Evolutionary conservation across 2,888 invertebrate species (phyloP).

Genomic region (Molorchus minor): DNA sequence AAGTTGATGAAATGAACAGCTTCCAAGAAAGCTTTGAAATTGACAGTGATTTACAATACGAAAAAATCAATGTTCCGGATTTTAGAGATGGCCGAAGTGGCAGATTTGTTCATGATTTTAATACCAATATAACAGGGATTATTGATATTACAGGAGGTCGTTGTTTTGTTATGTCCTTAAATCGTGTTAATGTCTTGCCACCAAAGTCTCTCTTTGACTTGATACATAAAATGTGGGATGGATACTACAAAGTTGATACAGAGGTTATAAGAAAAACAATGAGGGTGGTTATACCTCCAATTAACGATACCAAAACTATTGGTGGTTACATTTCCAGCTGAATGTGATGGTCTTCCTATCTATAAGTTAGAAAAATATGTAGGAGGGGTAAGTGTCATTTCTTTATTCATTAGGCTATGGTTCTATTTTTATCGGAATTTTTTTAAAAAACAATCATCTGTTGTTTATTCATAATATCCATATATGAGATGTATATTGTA

Average conservation of each 20-base stretch:
- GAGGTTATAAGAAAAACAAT: conserved; percentile 79
- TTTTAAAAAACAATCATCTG: not conserved
- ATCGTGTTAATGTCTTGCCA: conserved; percentile 76
- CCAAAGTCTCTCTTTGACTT: conserved; percentile 84
- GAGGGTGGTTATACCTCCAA: conserved; percentile 76
- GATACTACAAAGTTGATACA: conserved; percentile 85
- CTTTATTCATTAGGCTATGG: not conserved
- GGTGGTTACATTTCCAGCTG: conserved; percentile 76
- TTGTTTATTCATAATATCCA: not conserved
- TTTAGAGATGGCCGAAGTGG: conserved; percentile 83
- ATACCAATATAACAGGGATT: conserved; percentile 72
- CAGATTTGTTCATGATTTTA: conserved; percentile 93
- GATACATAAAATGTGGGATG: conserved; percentile 79
- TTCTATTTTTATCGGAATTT: not conserved
- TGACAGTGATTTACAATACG: conserved; percentile 76
- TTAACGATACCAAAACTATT: conserved; percentile 70
- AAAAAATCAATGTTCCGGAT: conserved; percentile 87
- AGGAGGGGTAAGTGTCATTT: conserved; percentile 67
- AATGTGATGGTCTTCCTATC: conserved; percentile 75
- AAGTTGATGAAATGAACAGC: conserved; percentile 33
- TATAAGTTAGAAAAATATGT: conserved; percentile 78
- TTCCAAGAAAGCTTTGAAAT: conserved; percentile 87
- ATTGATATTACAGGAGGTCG: conserved; percentile 63
- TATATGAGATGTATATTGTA: not conserved
- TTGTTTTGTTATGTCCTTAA: conserved; percentile 92